phyloP scores from a whole-genome alignment of 2,797 vertebrate genomes.

The Enteromius anoplus region DNA sequence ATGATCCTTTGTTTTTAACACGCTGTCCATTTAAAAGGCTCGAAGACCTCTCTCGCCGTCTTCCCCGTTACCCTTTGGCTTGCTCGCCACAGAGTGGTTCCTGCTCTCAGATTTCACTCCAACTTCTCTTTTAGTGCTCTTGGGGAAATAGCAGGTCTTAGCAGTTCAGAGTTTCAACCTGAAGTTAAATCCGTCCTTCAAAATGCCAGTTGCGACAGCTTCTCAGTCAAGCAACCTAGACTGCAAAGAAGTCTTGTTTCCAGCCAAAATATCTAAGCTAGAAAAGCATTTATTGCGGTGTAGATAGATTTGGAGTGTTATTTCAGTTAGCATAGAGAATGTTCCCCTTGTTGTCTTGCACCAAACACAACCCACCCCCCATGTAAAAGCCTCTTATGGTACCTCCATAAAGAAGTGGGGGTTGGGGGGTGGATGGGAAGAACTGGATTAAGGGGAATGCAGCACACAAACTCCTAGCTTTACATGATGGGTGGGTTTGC shows the following conservation, averaged over 20 bases:
- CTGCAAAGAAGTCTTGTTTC: too few relatives aligned
- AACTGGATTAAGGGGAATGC: conserved; percentile 67
- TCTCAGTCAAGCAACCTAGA: background rate
- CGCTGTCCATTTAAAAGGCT: conserved; percentile 30
- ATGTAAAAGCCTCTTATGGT: conserved; percentile 73
- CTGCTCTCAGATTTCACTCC: conserved; percentile 6
- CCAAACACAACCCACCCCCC: conserved; percentile 51
- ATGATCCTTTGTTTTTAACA: conserved; percentile 23
- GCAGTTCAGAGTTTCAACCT: background rate
- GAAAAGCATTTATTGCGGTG: too few relatives aligned
- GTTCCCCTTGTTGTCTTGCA: background rate
- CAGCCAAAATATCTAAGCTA: too few relatives aligned
- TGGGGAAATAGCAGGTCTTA: background rate
- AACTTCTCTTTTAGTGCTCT: conserved; percentile 25
- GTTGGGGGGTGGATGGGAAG: conserved; percentile 40
- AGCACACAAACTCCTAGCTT: background rate
- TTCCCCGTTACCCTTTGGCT: background rate
- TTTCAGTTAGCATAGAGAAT: background rate
- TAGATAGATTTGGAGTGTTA: background rate
- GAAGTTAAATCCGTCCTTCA: background rate
- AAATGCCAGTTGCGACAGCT: background rate
- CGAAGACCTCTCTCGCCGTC: conserved; percentile 12
- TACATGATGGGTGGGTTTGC: background rate
- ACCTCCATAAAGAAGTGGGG: conserved; percentile 32
- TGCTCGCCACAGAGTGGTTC: background rate